Evolutionary conservation across 2,113 vertebrate species (phyloP), one percentile per base, ranked within the genome.

Genomic region (Rhadina sibilatrix): DNA sequence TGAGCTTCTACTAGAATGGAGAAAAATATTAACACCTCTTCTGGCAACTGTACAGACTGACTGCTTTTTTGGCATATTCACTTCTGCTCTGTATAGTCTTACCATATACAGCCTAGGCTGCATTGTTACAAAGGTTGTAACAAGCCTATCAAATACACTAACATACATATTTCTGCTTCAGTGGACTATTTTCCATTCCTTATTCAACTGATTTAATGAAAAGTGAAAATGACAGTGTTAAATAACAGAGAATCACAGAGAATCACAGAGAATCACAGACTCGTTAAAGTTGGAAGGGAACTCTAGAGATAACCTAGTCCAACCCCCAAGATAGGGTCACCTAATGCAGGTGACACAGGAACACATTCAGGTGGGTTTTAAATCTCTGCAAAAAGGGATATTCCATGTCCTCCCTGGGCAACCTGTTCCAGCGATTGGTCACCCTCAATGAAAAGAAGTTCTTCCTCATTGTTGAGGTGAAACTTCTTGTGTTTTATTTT

Each of bases 1-100:
- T 60, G 83, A 70, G 74, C 71, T 78, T 78, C 88, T 42, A 64
- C 64, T 56, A 74, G 84, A 94, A 89, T 5, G 31, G 75, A 87
- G 94, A 77, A 89, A 96, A 95, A 95, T 87, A 88, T 68, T 95
- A 91, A 89, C 83, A 86, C 90, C 60, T 96, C 92, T 77, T 49
- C 84, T 89, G 87, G 79, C 63, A 96, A 47, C 63, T 89, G n/a
- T 47, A 84, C 65, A 42, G 56, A 40, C 38, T 53, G 83, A 64
- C 50, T 85, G 84, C 37, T 64, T 86, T 96, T 85, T 87, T 74
- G 69, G 38, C 75, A 33, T n/a, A 42, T 80, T 84, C 86, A 69
- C 13, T 74, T 91, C 77, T 87, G 37, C 76, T 92, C n/a, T 57
- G 31, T 72, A 25, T 47, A 81, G 28, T 35, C 31, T 83, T 90